Base-by-base conservation (phyloP, 2,888 invertebrate genomes). In the Blastobasis adustella region DNA sequence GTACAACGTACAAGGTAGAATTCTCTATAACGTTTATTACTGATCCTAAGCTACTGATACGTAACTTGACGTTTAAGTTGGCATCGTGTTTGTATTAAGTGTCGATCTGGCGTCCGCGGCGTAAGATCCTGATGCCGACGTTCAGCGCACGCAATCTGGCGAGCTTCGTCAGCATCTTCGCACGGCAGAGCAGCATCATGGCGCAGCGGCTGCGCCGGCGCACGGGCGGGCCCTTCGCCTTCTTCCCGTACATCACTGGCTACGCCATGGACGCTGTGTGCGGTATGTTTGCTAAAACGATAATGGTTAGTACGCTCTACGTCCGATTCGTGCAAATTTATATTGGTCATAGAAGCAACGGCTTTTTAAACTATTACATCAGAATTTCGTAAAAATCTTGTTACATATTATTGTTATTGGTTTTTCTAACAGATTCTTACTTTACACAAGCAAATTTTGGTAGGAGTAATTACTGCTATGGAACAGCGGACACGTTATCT, bases 231-330 rank as follows among this genome's bases (percentile, higher is more conserved):
- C 44, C 58, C 23, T 47, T 58, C 2, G 47, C 55, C 6, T 36
- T 59, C 8, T 59, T 56, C 56, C 52, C 49, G 42, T 59, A 58
- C 46, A 6, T 59, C 5, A 55, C 47, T 5, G 54, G 53, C 0
- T 61, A 56, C 41, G 53, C 59, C 10, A 49, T 61, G 49, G 56
- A 61, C 44, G 23, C 59, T 7, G 49, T 59, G n/a, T 59, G 58
- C 23, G 56, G 54, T 62, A 56, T 23, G 23, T 23, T 23, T 23
- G 23, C 23, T 23, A 23, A 23, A 23, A 23, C 23, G 23, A 23
- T 23, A 23, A 23, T 23, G 23, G 23, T 23, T 2, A 23, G n/a
- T n/a, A n/a, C 1, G 23, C 23, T 23, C 23, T 23, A 23, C 23
- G 23, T 23, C 23, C 23, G 23, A 23, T 23, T 23, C 23, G 3